phyloP scores from a whole-genome alignment of 2,888 invertebrate species.

The Plemyria rubiginata region DNA sequence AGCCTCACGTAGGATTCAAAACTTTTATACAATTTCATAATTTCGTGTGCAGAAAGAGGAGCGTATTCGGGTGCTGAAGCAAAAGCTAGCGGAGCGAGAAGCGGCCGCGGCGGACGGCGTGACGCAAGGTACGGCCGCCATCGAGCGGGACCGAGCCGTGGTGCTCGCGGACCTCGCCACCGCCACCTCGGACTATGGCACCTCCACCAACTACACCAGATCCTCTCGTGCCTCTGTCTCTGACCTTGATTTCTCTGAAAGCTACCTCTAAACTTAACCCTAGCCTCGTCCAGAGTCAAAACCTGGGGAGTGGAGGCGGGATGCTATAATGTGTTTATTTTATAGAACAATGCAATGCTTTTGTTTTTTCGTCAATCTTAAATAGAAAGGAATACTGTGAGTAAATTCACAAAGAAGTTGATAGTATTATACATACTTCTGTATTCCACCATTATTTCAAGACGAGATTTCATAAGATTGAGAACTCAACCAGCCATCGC shows the following conservation, averaged over 20 bases:
- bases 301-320: neutral
- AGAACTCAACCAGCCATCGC: neutral
- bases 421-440: neutral
- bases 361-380: too few species aligned
- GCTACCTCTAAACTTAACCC: conserved; percentile 86
- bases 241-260: conserved; percentile 95
- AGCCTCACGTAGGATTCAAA: too few species aligned
- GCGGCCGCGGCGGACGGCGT: conserved; percentile 84
- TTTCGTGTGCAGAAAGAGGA: conserved; percentile 92
- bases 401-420: neutral
- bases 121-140: conserved; percentile 88
- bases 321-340: neutral
- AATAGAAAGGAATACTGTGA: too few species aligned
- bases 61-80: conserved; percentile 92
- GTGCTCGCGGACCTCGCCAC: conserved; percentile 92
- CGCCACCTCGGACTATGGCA: conserved; percentile 91
- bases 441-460: neutral
- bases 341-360: neutral
- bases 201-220: conserved; percentile 92
- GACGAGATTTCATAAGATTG: neutral
- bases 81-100: conserved; percentile 92
- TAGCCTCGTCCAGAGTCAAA: neutral
- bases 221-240: conserved; percentile 94
- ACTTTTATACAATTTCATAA: neutral
- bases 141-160: conserved; percentile 84